Percentiles rank a stretch among this genome's conserved stretches.
Evolutionary conservation across 2,888 invertebrate genomes (phyloP).

Genomic region (Lottia scabra): DNA sequence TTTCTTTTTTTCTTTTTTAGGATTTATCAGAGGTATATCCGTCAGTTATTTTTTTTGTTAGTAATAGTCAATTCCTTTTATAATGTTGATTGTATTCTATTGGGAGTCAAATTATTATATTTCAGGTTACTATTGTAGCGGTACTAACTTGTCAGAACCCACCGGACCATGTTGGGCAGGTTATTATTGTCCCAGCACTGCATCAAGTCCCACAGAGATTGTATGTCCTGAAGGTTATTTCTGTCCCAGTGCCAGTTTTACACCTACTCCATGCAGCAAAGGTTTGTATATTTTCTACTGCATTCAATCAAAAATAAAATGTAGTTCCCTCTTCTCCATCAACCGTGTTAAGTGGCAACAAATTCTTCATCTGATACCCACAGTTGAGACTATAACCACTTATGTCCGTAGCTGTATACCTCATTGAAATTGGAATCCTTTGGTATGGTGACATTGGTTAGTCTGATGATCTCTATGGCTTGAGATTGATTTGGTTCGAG

Average conservation of each 20-base stretch:
- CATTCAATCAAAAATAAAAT: neutral
- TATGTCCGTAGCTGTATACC: too few species aligned
- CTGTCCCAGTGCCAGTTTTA: conserved; percentile 53
- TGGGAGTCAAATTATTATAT: too few species aligned
- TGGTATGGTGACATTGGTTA: too few species aligned
- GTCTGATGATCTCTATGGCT: too few species aligned
- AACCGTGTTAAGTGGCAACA: neutral
- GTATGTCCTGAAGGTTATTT: conserved; percentile 60
- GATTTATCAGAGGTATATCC: too few species aligned
- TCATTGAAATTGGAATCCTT: too few species aligned
- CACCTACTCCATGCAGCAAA: conserved; percentile 55
- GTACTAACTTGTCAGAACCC: conserved; percentile 49
- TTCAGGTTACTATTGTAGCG: conserved; percentile 59
- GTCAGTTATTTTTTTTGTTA: too few species aligned
- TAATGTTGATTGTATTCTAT: too few species aligned
- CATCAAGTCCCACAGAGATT: conserved; percentile 44
- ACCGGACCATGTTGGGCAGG: conserved; percentile 58
- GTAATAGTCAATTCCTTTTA: too few species aligned
- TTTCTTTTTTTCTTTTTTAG: too few species aligned
- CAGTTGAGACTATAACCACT: neutral
- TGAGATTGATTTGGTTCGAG: too few species aligned
- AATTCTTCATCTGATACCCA: neutral
- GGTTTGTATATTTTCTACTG: conserved; percentile 36
- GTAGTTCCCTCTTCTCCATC: too few species aligned
- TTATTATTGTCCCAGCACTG: conserved; percentile 61